These are phyloP conservation scores for Nannobrachium achirus DNA, from an alignment of 2,113 vertebrate genomes.

Conservation along the genomic window DNA sequence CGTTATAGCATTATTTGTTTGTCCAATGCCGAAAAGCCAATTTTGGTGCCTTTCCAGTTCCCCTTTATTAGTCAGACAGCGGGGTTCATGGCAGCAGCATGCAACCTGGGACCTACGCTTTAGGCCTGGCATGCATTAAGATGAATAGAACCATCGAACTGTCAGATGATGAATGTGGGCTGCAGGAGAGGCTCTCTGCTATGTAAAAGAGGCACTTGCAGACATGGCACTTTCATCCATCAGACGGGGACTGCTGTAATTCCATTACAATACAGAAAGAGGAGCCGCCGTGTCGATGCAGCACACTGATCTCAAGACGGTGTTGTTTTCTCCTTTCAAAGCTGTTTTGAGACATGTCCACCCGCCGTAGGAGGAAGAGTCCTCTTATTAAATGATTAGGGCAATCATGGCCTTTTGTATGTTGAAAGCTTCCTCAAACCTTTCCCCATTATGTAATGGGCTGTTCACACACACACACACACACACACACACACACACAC, in stretches of 20 bases:
- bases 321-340: background rate
- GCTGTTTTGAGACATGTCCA: conserved; percentile 9
- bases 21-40: too few species aligned
- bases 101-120: conserved; percentile 51
- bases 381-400: conserved; percentile 15
- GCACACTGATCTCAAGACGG: conserved; percentile 19
- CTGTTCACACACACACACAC: conserved; percentile 28
- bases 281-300: conserved; percentile 39
- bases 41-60: background rate
- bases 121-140: conserved; percentile 66
- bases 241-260: conserved; percentile 65
- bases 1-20: too few species aligned
- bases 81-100: conserved; percentile 31
- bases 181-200: conserved; percentile 62
- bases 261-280: conserved; percentile 66
- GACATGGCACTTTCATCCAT: conserved; percentile 76
- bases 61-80: conserved; percentile 1
- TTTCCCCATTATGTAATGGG: conserved; percentile 31
- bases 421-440: conserved; percentile 14
- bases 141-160: conserved; percentile 68
- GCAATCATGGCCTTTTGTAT: conserved; percentile 13
- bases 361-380: background rate
- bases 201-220: conserved; percentile 76
- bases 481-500: too few species aligned
- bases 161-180: conserved; percentile 70